These are phyloP conservation scores for Leptinotarsa texana DNA, from an alignment of 1,140 invertebrate genomes.

Conservation along the genomic window DNA sequence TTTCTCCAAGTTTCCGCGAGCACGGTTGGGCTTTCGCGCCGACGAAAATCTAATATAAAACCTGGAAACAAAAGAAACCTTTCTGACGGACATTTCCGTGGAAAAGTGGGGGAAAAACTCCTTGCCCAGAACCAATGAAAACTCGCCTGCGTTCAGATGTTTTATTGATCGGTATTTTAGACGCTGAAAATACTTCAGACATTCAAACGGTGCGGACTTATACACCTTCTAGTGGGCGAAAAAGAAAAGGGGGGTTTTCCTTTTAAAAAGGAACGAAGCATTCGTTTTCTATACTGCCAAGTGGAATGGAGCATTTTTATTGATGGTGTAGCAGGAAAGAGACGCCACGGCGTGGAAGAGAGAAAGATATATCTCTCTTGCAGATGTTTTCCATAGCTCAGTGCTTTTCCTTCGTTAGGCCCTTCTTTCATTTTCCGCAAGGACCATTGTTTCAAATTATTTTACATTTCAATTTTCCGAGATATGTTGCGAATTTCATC, in stretches of 20 bases:
- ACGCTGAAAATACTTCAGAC: slow-evolving; percentile 47
- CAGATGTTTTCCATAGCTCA: slow-evolving; percentile 19
- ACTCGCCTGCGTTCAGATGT: slow-evolving; percentile 48
- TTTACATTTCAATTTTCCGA: slow-evolving; percentile 25
- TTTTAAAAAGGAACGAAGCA: slow-evolving; percentile 40
- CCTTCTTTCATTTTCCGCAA: slow-evolving; percentile 22
- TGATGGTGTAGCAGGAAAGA: slow-evolving; percentile 7
- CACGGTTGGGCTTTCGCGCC: slow-evolving; percentile 24
- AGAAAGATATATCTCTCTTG: neutral
- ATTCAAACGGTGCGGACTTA: slow-evolving; percentile 36
- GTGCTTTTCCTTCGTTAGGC: slow-evolving; percentile 23
- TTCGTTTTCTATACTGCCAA: slow-evolving; percentile 29
- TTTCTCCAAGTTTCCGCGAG: slow-evolving; percentile 26
- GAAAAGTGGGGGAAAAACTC: slow-evolving; percentile 50
- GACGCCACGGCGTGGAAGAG: neutral
- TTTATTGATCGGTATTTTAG: slow-evolving; percentile 49
- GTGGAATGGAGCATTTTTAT: slow-evolving; percentile 31
- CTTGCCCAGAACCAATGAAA: slow-evolving; percentile 48
- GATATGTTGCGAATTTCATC: slow-evolving; percentile 9
- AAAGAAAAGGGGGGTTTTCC: slow-evolving; percentile 34
- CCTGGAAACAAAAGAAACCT: slow-evolving; percentile 50
- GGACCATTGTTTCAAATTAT: slow-evolving; percentile 22
- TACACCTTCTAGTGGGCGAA: slow-evolving; percentile 35
- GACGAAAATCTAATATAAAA: slow-evolving; percentile 48
- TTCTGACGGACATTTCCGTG: slow-evolving; percentile 50